These are phyloP conservation scores for Nannoperca obscura DNA, from an alignment of 2,797 vertebrate genomes.

Conservation along the genomic window DNA sequence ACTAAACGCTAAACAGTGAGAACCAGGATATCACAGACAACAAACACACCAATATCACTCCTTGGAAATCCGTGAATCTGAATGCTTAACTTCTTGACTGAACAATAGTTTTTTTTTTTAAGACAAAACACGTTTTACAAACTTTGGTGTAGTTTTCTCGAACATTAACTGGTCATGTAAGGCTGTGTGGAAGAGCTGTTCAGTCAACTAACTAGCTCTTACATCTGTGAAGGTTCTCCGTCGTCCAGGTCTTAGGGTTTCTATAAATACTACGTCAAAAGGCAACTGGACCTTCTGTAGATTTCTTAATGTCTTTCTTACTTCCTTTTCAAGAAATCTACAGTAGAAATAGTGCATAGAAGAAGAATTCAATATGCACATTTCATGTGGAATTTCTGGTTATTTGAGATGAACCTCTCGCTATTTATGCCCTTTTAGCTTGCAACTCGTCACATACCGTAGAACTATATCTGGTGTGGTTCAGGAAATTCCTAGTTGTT, in stretches of 20 bases:
- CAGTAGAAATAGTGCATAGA: not conserved
- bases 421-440: not conserved
- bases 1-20: constrained; percentile 44
- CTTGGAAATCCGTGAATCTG: not conserved
- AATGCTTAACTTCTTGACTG: not conserved
- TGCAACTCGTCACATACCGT: not conserved
- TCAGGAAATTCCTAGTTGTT: not conserved
- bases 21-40: constrained; percentile 1
- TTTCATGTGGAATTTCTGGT: not conserved
- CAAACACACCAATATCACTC: not conserved
- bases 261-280: not conserved
- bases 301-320: not conserved
- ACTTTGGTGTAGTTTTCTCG: not conserved
- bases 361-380: not conserved
- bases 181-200: not conserved
- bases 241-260: not conserved
- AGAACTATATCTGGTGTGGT: not conserved
- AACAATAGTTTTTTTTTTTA: not conserved
- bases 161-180: not conserved
- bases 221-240: not conserved
- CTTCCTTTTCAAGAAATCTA: not conserved
- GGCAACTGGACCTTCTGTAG: too few relatives aligned
- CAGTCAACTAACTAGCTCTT: not conserved
- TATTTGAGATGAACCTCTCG: not conserved
- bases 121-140: not conserved